Evolutionary conservation across 2,888 invertebrate genomes (phyloP), one percentile per base, ranked within the genome.

Genomic region (Ectemnius continuus): DNA sequence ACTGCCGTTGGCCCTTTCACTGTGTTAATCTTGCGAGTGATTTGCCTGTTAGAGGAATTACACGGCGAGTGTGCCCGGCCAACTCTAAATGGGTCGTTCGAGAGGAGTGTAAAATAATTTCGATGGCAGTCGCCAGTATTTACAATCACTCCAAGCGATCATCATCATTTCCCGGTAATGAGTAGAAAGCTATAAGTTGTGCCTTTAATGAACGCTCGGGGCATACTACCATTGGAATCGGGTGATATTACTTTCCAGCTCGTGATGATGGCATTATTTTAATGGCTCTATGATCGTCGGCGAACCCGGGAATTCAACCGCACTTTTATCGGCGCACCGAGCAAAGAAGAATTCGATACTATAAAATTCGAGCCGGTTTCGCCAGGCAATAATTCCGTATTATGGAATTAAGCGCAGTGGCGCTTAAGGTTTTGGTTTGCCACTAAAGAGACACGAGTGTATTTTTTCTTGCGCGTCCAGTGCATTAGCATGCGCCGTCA

Each of bases 121-220:
- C 18, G 14, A 61, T 52, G 11, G 23, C 62, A 28, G 62, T 68
- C 66, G 57, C 13, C 16, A 52, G 16, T 60, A 20, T 69, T 66
- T 66, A 62, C 18, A 11, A 45, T 28, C 48, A 20, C 13, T 28
- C 11, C 28, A 46, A 61, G 67, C 73, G 67, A 61, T 46, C 52
- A 60, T 28, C 60, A 28, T 45, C 58, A 56, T 75, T 70, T 60
- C 57, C 68, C 36, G 61, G 64, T 64, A 70, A 80, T 36, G 67
- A 67, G 61, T 81, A 75, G 81, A 80, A 75, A 80, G 78, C 69
- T 65, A 58, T 57, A 26, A 63, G 26, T 62, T 23, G 36, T 52
- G 28, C 59, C 66, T 64, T 73, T 81, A 75, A 75, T 67, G 57
- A 48, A 23, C 16, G 47, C 48, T 57, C 60, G 1, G 2, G 8